phyloP scores from a whole-genome alignment of 2,797 vertebrate species.

The Coracias cyanogaster region DNA sequence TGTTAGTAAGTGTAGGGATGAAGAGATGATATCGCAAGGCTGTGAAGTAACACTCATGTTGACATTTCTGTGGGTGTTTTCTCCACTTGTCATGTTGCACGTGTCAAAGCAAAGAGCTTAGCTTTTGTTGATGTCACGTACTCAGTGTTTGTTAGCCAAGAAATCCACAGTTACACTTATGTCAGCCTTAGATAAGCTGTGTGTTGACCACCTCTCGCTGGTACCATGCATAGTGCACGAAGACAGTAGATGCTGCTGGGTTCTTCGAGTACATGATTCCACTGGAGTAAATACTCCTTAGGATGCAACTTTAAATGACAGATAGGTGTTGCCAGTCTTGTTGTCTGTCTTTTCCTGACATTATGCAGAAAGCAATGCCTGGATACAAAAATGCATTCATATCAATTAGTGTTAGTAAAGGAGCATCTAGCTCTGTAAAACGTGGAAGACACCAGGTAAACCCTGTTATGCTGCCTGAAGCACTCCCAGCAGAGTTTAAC shows the following conservation, averaged over 20 bases:
- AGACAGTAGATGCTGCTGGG: not conserved
- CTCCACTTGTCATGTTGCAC: slow-evolving; percentile 13
- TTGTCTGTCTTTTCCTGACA: not conserved
- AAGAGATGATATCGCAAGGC: slow-evolving; percentile 33
- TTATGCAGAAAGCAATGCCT: not conserved
- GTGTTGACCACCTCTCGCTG: not conserved
- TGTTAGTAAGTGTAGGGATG: slow-evolving; percentile 48
- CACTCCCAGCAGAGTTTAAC: not conserved
- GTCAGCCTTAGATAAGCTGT: not conserved
- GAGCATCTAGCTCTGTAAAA: not conserved
- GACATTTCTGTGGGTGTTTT: slow-evolving; percentile 40
- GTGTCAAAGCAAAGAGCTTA: not conserved
- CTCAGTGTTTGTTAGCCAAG: not conserved
- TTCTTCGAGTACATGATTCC: not conserved
- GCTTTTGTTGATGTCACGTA: not conserved
- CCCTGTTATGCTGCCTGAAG: not conserved
- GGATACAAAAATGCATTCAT: not conserved
- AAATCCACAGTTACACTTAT: slow-evolving; percentile 16
- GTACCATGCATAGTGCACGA: not conserved
- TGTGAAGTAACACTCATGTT: slow-evolving; percentile 33
- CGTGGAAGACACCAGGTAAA: not conserved
- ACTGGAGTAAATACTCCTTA: not conserved
- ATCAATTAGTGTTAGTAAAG: not conserved
- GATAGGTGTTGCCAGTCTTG: not conserved
- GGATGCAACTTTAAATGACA: not conserved